These are phyloP conservation scores for Xylota segnis DNA, from an alignment of 2,888 invertebrate genomes.

Conservation along the genomic window DNA sequence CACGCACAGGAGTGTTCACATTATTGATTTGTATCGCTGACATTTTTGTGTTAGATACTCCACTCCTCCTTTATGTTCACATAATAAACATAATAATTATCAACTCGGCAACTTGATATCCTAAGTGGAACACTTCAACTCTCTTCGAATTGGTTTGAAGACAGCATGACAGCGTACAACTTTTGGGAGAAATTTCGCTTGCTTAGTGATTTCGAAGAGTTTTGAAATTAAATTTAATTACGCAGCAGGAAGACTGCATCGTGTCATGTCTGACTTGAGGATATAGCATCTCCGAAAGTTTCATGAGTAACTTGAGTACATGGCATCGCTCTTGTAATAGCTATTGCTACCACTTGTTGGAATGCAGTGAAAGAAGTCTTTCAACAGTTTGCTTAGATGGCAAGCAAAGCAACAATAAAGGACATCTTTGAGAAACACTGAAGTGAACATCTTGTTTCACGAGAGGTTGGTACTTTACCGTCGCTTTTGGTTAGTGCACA, in stretches of 20 bases:
- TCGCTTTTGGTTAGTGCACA: neutral
- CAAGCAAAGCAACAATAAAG: neutral
- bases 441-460: neutral
- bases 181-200: neutral
- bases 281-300: neutral
- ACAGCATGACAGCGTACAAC: neutral
- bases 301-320: neutral
- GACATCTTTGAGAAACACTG: neutral
- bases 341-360: slow-evolving; percentile 6
- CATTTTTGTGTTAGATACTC: neutral
- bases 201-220: neutral
- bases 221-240: slow-evolving; percentile 21
- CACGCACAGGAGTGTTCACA: neutral
- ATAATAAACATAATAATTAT: neutral
- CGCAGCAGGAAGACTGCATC: neutral
- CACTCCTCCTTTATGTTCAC: neutral
- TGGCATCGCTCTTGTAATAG: neutral
- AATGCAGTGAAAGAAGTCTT: neutral
- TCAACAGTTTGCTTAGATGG: neutral
- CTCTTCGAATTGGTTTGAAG: neutral
- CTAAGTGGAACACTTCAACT: neutral
- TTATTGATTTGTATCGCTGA: neutral
- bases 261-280: neutral
- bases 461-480: neutral
- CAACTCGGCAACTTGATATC: neutral